These are phyloP conservation scores for Batillaria attramentaria DNA, from an alignment of 1,140 invertebrate genomes.

Conservation along the genomic window DNA sequence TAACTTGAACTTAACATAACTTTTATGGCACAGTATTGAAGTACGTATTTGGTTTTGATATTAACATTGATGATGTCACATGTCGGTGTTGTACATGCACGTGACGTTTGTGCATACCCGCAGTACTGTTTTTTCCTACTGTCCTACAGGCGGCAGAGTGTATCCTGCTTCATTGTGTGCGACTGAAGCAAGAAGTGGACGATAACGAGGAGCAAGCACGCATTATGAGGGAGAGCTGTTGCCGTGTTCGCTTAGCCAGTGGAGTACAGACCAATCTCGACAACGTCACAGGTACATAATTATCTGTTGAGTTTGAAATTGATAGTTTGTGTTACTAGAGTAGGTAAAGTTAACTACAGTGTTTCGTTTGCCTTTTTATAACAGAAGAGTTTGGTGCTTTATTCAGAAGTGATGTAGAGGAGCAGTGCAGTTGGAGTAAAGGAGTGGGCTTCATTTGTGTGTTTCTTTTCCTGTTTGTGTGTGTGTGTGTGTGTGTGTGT, in stretches of 20 bases:
- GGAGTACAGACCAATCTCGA: not conserved
- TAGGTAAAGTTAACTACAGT: too few species aligned
- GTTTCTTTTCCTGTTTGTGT: too few species aligned
- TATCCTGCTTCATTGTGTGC: conserved; percentile 21
- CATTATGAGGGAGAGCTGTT: not conserved
- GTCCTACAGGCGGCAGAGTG: conserved; percentile 14
- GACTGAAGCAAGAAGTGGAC: conserved; percentile 14
- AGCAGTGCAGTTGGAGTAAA: too few species aligned
- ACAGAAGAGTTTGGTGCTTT: too few species aligned
- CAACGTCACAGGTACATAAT: conserved; percentile 15
- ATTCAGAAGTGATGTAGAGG: too few species aligned
- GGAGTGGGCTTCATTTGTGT: too few species aligned
- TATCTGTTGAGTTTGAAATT: not conserved
- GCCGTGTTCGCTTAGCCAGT: not conserved
- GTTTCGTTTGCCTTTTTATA: too few species aligned
- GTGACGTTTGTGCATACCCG: not conserved
- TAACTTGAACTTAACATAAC: too few species aligned
- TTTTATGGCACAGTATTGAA: too few species aligned
- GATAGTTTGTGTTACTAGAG: not conserved
- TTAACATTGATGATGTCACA: too few species aligned
- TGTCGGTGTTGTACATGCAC: not conserved
- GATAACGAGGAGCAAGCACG: not conserved
- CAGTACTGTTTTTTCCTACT: not conserved
- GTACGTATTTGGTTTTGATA: too few species aligned
- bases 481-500: too few species aligned